Evolutionary conservation across 2,113 vertebrate species (phyloP).

Genomic region (Chionomys nivalis): DNA sequence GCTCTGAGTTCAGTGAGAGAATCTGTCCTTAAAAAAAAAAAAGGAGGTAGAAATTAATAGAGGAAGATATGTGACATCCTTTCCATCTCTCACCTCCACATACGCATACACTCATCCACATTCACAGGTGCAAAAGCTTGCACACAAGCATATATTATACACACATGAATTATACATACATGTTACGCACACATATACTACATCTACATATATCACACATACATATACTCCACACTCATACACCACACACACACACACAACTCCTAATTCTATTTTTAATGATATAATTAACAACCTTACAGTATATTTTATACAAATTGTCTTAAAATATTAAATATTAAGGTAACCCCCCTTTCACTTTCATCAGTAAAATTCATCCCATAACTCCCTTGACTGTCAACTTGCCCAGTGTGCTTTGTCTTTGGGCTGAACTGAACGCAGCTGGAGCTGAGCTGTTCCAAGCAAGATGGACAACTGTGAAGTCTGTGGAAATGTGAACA

Average conservation of each 20-base stretch:
- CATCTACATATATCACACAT: background rate
- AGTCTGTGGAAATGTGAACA: background rate
- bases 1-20: background rate
- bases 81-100: background rate
- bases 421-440: background rate
- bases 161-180: background rate
- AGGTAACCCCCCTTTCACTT: background rate
- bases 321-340: slow-evolving; percentile 43
- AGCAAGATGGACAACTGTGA: background rate
- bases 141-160: background rate
- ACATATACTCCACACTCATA: background rate
- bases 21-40: background rate
- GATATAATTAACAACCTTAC: background rate
- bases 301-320: slow-evolving; percentile 44
- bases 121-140: background rate
- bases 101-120: background rate
- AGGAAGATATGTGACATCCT: background rate
- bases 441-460: background rate
- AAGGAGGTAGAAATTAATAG: background rate
- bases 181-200: background rate
- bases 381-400: slow-evolving; percentile 40
- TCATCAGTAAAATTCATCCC: background rate
- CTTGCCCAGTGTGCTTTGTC: background rate
- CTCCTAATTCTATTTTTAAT: background rate
- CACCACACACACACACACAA: background rate